A percentile compares a stretch with the other conserved stretches of the same genome.
phyloP scores from a whole-genome alignment of 2,113 vertebrate species.

The Carassius gibelio region DNA sequence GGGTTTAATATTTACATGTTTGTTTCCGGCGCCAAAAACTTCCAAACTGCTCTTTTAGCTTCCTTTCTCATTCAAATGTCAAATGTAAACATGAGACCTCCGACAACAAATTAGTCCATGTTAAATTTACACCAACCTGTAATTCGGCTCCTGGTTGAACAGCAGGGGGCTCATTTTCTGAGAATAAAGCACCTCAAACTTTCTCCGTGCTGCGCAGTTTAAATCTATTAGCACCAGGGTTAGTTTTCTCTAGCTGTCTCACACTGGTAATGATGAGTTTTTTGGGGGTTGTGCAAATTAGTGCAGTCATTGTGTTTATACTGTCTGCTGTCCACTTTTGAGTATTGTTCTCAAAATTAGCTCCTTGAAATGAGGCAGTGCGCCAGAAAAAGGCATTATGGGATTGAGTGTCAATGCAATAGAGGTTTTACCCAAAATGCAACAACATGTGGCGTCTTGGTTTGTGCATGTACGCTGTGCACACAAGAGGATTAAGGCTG shows the following conservation, averaged over 20 bases:
- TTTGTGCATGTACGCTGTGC: slow-evolving; percentile 6
- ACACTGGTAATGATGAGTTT: not conserved
- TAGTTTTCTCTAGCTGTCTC: slow-evolving; percentile 12
- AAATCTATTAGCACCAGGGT: not conserved
- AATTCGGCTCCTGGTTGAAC: slow-evolving; percentile 12
- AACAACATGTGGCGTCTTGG: slow-evolving; percentile 17
- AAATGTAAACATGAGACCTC: slow-evolving; percentile 15
- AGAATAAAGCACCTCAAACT: slow-evolving; percentile 3
- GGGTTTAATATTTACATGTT: not conserved
- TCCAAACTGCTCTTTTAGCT: not conserved
- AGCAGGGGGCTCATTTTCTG: slow-evolving; percentile 39
- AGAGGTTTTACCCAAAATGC: slow-evolving; percentile 13
- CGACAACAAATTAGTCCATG: not conserved
- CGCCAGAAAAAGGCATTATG: not conserved
- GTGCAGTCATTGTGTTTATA: not conserved
- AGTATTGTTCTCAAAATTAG: not conserved
- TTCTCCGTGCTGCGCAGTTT: not conserved
- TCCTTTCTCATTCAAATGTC: slow-evolving; percentile 12
- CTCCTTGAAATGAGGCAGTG: not conserved
- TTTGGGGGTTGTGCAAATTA: not conserved
- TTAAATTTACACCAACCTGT: slow-evolving; percentile 41
- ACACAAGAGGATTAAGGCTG: not conserved
- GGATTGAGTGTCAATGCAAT: slow-evolving; percentile 17
- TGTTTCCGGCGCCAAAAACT: not conserved
- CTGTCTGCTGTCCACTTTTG: not conserved